Base-by-base conservation (phyloP, 2,797 vertebrate genomes). In the Cynodonichthys magdalenae region DNA sequence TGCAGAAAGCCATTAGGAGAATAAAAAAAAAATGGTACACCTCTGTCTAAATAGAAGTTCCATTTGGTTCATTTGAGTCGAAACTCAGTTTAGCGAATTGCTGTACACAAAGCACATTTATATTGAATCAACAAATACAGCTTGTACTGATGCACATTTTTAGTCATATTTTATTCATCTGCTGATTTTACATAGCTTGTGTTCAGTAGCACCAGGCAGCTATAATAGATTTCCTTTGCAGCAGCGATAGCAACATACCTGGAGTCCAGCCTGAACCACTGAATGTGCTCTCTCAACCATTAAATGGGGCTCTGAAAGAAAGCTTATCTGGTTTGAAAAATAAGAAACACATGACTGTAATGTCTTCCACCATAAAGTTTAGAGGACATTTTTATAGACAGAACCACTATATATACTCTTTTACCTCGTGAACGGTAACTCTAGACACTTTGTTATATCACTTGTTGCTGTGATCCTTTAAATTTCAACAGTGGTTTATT, bases 231-330 rank as follows among this genome's bases (percentile, higher is more conserved):
- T 88, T 88, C 44, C 66, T 78, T 85, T 73, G 59, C 57, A 59
- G 54, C 45, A 1, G 17, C 78, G 71, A 84, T 77, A 85, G 67
- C 69, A 80, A 82, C 80, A 88, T 63, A 71, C 66, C 71, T 70
- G 41, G 62, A 82, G 77, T 76, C 85, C 63, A 81, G 65, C 77
- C 81, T 78, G 67, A 63, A 58, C 74, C 20, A 89, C 87, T 80
- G 78, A 89, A 85, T 87, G 85, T 77, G 81, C 59, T 87, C 71
- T 79, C 63, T 88, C 85, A 84, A 67, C 85, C 89, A 83, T 92
- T 89, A 88, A 91, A 90, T 80, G 59, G 66, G 76, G 65, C 75
- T 59, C 53, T 55, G 50, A 53, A 74, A 66, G 50, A 77, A 77
- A 18, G 62, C 55, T 71, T 73, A 72, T 63, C 62, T 77, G 66